Conservation (phyloP, 2,888 invertebrate genomes). For the Eupithecia abbreviata region DNA sequence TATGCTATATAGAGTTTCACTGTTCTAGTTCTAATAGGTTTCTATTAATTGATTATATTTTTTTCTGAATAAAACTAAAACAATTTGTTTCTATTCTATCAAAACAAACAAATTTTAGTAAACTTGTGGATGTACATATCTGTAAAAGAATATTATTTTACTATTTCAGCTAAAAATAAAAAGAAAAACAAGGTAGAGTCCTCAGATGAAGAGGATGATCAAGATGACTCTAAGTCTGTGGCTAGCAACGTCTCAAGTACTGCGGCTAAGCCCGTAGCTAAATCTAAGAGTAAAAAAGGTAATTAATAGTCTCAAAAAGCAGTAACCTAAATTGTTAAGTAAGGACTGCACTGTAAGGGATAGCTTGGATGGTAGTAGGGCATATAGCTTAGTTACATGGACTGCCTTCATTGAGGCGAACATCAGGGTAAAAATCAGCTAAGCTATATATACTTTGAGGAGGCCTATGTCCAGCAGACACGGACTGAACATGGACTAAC, state of each 20-base stretch:
- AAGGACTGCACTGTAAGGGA: background rate
- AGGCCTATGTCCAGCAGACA: too few relatives aligned
- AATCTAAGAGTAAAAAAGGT: constrained; percentile 72
- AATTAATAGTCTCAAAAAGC: background rate
- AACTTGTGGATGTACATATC: background rate
- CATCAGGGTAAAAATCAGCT: background rate
- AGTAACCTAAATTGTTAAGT: background rate
- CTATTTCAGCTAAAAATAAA: constrained; percentile 69
- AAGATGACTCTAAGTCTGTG: constrained; percentile 69
- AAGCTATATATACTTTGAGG: too few relatives aligned
- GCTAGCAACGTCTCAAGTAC: constrained; percentile 71
- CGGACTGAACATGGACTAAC: too few relatives aligned
- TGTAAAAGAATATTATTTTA: background rate
- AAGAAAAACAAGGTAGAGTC: constrained; percentile 77
- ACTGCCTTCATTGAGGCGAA: background rate
- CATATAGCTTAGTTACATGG: background rate
- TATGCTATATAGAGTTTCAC: too few relatives aligned
- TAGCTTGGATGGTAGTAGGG: background rate
- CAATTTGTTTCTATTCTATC: too few relatives aligned
- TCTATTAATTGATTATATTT: too few relatives aligned
- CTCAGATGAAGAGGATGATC: constrained; percentile 77
- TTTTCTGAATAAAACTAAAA: too few relatives aligned
- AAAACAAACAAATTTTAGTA: background rate
- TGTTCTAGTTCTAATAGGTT: too few relatives aligned
- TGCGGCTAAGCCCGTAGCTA: constrained; percentile 56